phyloP scores from a whole-genome alignment of 1,140 invertebrate species.

The Samia ricini region DNA sequence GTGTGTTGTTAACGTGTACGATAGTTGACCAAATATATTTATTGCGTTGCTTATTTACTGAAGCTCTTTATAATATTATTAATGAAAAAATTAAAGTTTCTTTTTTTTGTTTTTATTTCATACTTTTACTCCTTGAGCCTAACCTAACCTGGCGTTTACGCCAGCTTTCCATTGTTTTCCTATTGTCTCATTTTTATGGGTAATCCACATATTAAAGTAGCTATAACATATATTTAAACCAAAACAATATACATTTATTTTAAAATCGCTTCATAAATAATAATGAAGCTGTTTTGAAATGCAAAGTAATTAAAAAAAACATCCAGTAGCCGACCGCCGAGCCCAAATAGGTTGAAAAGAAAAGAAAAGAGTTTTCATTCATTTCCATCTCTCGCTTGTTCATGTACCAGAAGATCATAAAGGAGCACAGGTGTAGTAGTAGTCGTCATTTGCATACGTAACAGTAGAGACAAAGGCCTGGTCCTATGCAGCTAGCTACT shows the following conservation, averaged over 20 bases:
- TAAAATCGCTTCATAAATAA: background rate
- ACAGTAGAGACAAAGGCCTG: constrained; percentile 13
- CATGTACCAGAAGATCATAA: constrained; percentile 7
- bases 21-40: constrained; percentile 28
- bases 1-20: constrained; percentile 39
- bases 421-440: constrained; percentile 10
- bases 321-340: background rate
- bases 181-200: too few relatives aligned
- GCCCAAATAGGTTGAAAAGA: background rate
- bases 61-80: background rate
- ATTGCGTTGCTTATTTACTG: constrained; percentile 8
- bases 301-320: background rate
- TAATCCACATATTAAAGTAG: too few relatives aligned
- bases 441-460: constrained; percentile 12
- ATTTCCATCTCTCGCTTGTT: constrained; percentile 4
- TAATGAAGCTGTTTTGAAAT: constrained; percentile 1
- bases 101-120: background rate
- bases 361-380: background rate
- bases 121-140: too few relatives aligned
- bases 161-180: too few relatives aligned
- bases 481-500: constrained; percentile 4
- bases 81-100: background rate
- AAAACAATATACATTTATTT: background rate
- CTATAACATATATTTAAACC: background rate
- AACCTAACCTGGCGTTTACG: too few relatives aligned